A percentile compares a stretch with the other conserved stretches of the same genome.
Evolutionary conservation across 2,888 invertebrate species (phyloP).

Genomic region (Pemphredon lugubris): DNA sequence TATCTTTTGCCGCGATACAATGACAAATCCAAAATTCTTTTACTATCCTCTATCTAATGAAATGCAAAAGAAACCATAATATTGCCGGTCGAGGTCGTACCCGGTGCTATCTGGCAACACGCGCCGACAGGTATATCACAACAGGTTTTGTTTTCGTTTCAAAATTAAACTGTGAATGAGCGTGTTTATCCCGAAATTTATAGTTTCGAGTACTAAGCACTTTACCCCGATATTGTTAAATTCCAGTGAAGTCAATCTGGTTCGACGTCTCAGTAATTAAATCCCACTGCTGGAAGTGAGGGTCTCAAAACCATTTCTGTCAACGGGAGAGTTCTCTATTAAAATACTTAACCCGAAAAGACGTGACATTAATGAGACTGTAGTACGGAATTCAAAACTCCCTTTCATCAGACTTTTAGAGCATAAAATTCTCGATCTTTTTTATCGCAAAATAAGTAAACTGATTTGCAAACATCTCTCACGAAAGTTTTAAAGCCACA

Average conservation of each 20-base stretch:
- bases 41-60: too few species aligned
- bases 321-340: constrained; percentile 9
- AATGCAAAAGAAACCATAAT: too few species aligned
- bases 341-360: constrained; percentile 13
- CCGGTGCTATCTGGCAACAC: too few species aligned
- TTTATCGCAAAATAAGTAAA: background rate
- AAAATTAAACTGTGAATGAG: too few species aligned
- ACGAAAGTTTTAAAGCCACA: background rate
- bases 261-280: constrained; percentile 37
- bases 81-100: too few species aligned
- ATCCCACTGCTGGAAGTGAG: constrained; percentile 25
- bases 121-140: too few species aligned
- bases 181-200: background rate
- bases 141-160: too few species aligned
- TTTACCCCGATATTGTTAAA: constrained; percentile 4
- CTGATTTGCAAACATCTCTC: background rate
- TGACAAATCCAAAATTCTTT: too few species aligned
- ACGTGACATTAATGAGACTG: constrained; percentile 20
- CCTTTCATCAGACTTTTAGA: background rate
- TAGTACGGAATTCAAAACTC: constrained; percentile 1
- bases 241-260: constrained; percentile 3
- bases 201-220: constrained; percentile 5
- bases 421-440: background rate
- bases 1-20: too few species aligned
- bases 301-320: constrained; percentile 19